A percentile compares a stretch with the other conserved stretches of the same genome.
phyloP scores from a whole-genome alignment of 2,797 vertebrate genomes.

The Megalops cyprinoides region DNA sequence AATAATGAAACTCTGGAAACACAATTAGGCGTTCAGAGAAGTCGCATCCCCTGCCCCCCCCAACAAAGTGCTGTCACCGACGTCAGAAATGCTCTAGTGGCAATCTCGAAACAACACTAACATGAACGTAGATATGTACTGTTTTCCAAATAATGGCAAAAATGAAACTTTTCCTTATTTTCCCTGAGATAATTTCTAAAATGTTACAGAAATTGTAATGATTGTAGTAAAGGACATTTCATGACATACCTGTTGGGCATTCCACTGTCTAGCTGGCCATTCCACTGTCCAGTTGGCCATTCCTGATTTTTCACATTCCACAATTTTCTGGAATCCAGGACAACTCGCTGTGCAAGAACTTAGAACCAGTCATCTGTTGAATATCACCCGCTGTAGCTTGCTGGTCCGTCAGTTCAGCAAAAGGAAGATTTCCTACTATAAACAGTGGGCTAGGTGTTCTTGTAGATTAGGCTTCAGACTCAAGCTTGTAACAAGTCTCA shows the following conservation, averaged over 20 bases:
- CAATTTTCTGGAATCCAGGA: too few relatives aligned
- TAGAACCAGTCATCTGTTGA: too few relatives aligned
- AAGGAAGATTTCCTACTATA: too few relatives aligned
- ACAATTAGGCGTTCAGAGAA: constrained; percentile 53
- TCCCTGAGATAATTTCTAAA: neutral
- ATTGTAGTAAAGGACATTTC: neutral
- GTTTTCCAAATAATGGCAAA: neutral
- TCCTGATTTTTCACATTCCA: too few relatives aligned
- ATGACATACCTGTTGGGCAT: neutral
- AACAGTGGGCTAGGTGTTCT: too few relatives aligned
- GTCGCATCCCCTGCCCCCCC: constrained; percentile 18
- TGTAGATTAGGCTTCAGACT: too few relatives aligned
- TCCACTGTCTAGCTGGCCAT: too few relatives aligned
- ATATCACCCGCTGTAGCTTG: too few relatives aligned
- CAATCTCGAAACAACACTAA: neutral
- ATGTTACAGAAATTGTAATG: neutral
- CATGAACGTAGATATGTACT: neutral
- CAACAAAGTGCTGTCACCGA: neutral
- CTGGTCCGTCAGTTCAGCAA: too few relatives aligned
- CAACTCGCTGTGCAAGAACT: too few relatives aligned
- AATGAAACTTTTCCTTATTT: neutral
- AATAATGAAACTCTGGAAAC: constrained; percentile 59
- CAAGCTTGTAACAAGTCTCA: too few relatives aligned
- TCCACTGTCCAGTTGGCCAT: too few relatives aligned
- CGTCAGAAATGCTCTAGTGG: neutral